Evolutionary conservation across 1,140 invertebrate species (phyloP), one percentile per base, ranked within the genome.

Genomic region (Acromyrmex heyeri): DNA sequence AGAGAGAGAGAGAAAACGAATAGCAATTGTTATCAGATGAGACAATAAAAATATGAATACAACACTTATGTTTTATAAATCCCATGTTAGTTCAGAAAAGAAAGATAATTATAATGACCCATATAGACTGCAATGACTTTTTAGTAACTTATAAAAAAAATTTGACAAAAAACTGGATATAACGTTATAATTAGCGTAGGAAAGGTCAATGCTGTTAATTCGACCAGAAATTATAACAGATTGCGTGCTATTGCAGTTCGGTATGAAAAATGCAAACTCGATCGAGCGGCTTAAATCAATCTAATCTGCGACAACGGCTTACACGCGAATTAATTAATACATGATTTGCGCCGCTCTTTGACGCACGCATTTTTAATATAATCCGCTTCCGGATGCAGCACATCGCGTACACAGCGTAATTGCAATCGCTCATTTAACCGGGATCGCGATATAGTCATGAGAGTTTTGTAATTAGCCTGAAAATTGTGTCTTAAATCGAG

Each of bases 311-410:
- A 83, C 73, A 83, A 75, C 55, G 53, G 18, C 4, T 38, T 53
- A 53, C 61, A 50, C 7, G 55, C 4, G 55, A 83, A 81, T 34
- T 67, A 81, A 86, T 86, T 81, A 81, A 81, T 55, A 86, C 4
- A 48, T 18, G 14, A 55, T n/a, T 14, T n/a, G 21, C 38, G 34
- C 7, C 16, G 55, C 44, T 81, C 16, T 86, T 83, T 75, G 79
- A 83, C n/a, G 16, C 27, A 67, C 18, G 24, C 16, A 82, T 61
- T 69, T 81, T 86, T 86, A 86, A 86, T 86, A 67, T 86, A 81
- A 86, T 59, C 21, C 18, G 64, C 24, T 57, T 59, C 10, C 24
- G n/a, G 53, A 61, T 10, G 34, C 21, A 50, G 55, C 14, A 24
- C 16, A 21, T 81, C 53, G 65, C 64, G 21, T 85, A 27, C n/a